Evolutionary conservation across 2,113 vertebrate genomes (phyloP).

Genomic region (Tetraodon nigroviridis): DNA sequence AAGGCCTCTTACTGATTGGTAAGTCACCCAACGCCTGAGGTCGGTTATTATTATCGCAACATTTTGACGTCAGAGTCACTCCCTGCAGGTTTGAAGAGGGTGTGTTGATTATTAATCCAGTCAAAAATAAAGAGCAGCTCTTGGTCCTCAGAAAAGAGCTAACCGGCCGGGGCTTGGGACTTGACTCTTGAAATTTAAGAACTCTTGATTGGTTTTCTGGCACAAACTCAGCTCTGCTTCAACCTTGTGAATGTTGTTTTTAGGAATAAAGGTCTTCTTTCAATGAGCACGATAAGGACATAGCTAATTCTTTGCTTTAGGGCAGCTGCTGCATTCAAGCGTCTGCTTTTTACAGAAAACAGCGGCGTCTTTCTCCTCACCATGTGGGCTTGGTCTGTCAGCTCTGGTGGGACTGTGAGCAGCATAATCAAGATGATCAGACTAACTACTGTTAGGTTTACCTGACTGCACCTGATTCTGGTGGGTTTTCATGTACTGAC

Average conservation of each 20-base stretch:
- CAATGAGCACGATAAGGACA: background rate
- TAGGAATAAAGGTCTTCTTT: constrained; percentile 24
- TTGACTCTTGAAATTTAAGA: no score
- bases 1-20: constrained; percentile 29
- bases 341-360: no score
- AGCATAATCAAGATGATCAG: background rate
- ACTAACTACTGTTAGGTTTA: constrained; percentile 29
- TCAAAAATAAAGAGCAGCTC: no score
- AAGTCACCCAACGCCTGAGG: constrained; percentile 17
- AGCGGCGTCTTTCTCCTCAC: no score
- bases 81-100: no score
- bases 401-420: constrained; percentile 16
- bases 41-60: background rate
- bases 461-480: constrained; percentile 38
- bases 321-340: no score
- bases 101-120: no score
- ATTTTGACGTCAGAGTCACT: no score
- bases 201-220: constrained; percentile 10
- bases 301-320: no score
- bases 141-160: no score
- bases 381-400: background rate
- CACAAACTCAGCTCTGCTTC: constrained; percentile 18
- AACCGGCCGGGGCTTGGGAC: no score
- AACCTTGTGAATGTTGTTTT: constrained; percentile 8
- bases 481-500: constrained; percentile 15